Percentiles rank a stretch among this genome's conserved stretches.
These are phyloP conservation scores for Loriculus beryllinus DNA, from an alignment of 2,797 vertebrate species.

Conservation along the genomic window DNA sequence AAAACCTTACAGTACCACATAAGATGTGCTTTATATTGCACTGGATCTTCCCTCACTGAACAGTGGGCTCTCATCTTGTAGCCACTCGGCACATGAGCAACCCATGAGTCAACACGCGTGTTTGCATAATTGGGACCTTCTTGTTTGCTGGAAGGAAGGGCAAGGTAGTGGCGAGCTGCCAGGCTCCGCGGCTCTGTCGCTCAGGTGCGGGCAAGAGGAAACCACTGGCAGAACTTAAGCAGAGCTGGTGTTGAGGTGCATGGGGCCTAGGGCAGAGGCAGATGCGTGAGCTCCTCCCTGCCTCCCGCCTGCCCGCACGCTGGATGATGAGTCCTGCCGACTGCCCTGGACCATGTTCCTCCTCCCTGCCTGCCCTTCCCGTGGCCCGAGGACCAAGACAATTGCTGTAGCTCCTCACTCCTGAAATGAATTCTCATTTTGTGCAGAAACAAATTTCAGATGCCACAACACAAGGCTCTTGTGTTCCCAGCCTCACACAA, in stretches of 20 bases:
- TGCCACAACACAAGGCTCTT: neutral
- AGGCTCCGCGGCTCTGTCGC: neutral
- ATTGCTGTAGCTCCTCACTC: neutral
- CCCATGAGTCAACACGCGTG: neutral
- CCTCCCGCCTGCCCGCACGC: neutral
- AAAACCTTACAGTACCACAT: neutral
- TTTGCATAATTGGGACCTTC: slow-evolving; percentile 3
- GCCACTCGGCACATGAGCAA: neutral
- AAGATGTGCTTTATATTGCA: fast-evolving
- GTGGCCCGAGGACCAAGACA: neutral
- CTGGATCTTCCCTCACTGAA: neutral
- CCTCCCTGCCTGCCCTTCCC: neutral
- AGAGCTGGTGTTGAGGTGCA: neutral
- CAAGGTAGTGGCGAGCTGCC: neutral
- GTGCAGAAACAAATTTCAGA: neutral
- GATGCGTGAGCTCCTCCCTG: neutral
- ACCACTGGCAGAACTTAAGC: neutral
- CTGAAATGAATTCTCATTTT: neutral
- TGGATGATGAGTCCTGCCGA: neutral
- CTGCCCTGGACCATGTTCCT: neutral
- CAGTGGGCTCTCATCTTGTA: neutral
- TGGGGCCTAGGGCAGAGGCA: neutral
- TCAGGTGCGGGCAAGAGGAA: slow-evolving; percentile 4
- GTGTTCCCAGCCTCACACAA: neutral
- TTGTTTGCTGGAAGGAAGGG: slow-evolving; percentile 15